phyloP scores from a whole-genome alignment of 2,888 invertebrate species.

The Hypolimnas misippus region DNA sequence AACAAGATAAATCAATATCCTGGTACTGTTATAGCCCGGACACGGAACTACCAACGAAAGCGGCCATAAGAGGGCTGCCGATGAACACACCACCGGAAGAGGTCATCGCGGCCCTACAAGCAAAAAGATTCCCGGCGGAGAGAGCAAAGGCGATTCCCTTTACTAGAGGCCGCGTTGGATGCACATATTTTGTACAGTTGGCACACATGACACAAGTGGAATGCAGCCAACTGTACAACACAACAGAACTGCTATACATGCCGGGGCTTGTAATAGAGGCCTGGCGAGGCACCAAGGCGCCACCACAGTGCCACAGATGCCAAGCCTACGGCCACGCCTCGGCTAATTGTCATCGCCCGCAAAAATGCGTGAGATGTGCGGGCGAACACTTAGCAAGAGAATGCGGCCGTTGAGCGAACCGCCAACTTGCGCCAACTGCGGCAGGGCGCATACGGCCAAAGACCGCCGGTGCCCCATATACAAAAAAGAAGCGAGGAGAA shows the following conservation, averaged over 20 bases:
- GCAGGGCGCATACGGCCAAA: neutral
- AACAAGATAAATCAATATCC: neutral
- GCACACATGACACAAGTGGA: neutral
- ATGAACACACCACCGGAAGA: neutral
- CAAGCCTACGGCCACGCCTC: neutral
- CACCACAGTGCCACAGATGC: neutral
- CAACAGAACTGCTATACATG: neutral
- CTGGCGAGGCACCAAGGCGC: neutral
- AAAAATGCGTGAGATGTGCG: neutral
- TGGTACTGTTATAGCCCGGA: conserved; percentile 1
- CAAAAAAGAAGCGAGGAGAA: neutral
- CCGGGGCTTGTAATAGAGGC: neutral
- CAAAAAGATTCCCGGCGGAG: neutral
- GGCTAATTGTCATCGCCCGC: neutral
- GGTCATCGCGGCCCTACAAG: neutral
- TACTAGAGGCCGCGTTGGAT: neutral
- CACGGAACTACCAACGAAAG: neutral
- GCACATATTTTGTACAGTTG: neutral
- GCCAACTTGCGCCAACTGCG: neutral
- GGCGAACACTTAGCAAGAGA: neutral
- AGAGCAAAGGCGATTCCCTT: neutral
- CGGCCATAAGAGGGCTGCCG: neutral
- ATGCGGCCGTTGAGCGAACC: neutral
- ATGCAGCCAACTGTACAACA: neutral
- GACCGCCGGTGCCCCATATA: neutral